A percentile compares a stretch with the other conserved stretches of the same genome.
phyloP scores from a whole-genome alignment of 2,888 invertebrate genomes.

The Ariolimax columbianus region DNA sequence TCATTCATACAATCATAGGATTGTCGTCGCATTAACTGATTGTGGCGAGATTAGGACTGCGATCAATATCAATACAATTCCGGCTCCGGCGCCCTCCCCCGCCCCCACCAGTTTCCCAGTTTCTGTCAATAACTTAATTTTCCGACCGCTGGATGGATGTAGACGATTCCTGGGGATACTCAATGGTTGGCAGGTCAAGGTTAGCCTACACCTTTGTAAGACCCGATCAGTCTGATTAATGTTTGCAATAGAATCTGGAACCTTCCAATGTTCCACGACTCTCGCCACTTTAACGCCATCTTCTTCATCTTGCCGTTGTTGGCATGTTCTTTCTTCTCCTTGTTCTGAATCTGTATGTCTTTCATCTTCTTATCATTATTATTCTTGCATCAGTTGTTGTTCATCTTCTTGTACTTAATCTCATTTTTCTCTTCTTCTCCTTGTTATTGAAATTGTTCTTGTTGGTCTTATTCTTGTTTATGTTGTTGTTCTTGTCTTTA shows the following conservation, averaged over 20 bases:
- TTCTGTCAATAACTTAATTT: not conserved
- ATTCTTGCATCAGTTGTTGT: too few relatives aligned
- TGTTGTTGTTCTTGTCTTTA: too few relatives aligned
- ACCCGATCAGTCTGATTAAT: not conserved
- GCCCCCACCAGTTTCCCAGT: not conserved
- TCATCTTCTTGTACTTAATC: too few relatives aligned
- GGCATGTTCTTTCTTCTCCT: too few relatives aligned
- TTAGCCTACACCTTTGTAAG: not conserved
- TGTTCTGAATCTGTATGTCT: too few relatives aligned
- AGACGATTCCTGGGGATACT: not conserved
- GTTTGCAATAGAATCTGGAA: not conserved
- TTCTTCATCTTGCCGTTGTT: too few relatives aligned
- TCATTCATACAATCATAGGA: not conserved
- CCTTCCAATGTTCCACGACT: not conserved
- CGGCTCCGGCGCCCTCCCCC: not conserved
- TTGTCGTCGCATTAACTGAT: not conserved
- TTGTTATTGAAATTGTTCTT: too few relatives aligned
- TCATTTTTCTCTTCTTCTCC: too few relatives aligned
- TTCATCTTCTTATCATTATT: too few relatives aligned
- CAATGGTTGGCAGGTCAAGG: not conserved
- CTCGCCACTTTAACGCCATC: not conserved
- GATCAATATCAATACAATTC: not conserved
- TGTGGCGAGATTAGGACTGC: not conserved
- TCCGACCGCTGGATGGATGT: not conserved
- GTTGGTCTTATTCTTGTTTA: too few relatives aligned